Conservation (phyloP, 2,888 invertebrate species). For the Cantharis lateralis region DNA sequence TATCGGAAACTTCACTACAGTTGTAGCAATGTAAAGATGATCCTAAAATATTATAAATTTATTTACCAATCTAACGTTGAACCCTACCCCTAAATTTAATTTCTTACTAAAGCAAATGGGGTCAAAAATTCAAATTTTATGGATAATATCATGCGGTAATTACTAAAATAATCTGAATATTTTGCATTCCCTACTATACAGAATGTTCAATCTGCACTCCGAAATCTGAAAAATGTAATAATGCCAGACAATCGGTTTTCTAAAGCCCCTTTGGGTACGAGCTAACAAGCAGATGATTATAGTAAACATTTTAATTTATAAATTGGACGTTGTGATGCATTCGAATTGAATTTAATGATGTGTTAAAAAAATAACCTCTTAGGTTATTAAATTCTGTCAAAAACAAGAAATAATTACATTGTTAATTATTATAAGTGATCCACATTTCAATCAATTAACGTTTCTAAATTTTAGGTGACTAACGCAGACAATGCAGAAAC, state of each 20-base stretch:
- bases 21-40: slow-evolving; percentile 9
- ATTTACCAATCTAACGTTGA: neutral
- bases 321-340: neutral
- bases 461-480: neutral
- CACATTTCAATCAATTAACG: neutral
- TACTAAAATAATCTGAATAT: neutral
- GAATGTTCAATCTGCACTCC: too few species aligned
- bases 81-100: neutral
- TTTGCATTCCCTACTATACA: too few species aligned
- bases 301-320: neutral
- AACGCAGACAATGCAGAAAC: neutral
- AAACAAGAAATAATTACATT: neutral
- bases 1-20: slow-evolving; percentile 9
- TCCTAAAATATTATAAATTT: slow-evolving; percentile 1
- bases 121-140: neutral
- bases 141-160: neutral
- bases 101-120: neutral
- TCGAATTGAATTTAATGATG: neutral
- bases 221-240: too few species aligned
- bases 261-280: neutral
- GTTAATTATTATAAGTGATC: neutral
- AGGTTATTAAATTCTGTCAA: neutral
- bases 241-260: neutral
- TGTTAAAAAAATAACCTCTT: neutral
- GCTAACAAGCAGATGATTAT: neutral